Base-by-base conservation (phyloP, 2,113 vertebrate species). In the Apeltes quadracus region DNA sequence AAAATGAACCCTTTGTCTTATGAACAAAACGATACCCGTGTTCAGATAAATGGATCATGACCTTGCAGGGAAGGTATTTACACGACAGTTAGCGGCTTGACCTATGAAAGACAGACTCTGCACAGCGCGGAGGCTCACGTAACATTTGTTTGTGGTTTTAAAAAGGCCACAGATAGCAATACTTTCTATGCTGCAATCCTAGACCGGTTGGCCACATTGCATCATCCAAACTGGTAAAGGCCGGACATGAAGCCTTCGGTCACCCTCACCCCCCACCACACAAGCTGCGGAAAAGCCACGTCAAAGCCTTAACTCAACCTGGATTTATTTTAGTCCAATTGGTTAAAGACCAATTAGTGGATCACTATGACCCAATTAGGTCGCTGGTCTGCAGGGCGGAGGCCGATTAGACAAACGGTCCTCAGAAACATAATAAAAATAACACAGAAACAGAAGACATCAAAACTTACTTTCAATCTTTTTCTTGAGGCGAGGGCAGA, bases 401-500 rank as follows among this genome's bases (percentile, higher is more conserved):
- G 10, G 34, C 61, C 41, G 16, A 71, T 29, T 25, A 72, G 58
- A 66, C 53, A 59, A 46, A 59, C 43, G n/a, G 18, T 29, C 22
- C 12, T 59, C 55, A 76, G 48, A 61, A 62, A 58, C 51, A n/a
- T n/a, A n/a, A n/a, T n/a, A n/a, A n/a, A n/a, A n/a, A n/a, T n/a
- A n/a, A n/a, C n/a, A n/a, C 55, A 76, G 48, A 61, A 62, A 58
- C 51, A 27, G 29, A 46, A 22, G 15, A 41, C 36, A 22, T 2
- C 7, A 39, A 38, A 34, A n/a, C 98, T 98, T 93, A 99, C 98
- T 91, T 91, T 97, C 95, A 0, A 99, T 99, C 92, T 98, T 99
- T 90, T 91, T 99, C 94, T 96, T 97, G 91, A 99, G 97, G 67
- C 82, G 94, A 1, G 97, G 98, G 89, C 98, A 99, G 50, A 99